These are phyloP conservation scores for Metopia argyrocephala DNA, from an alignment of 2,888 invertebrate genomes.

Conservation along the genomic window DNA sequence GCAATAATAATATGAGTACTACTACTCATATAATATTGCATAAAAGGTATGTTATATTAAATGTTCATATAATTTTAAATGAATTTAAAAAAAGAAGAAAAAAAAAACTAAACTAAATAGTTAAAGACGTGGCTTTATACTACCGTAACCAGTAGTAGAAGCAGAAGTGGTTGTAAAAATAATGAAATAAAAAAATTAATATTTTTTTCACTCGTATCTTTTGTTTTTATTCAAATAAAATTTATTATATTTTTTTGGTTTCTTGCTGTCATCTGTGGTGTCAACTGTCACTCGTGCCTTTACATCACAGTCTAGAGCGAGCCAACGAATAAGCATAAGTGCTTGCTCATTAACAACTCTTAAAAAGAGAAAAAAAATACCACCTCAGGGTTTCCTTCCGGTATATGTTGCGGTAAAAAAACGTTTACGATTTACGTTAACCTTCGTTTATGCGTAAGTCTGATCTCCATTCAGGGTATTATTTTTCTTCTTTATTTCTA, in stretches of 20 bases:
- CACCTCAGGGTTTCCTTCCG: constrained; percentile 62
- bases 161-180: background rate
- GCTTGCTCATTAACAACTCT: constrained; percentile 58
- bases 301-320: constrained; percentile 47
- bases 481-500: background rate
- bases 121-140: constrained; percentile 43
- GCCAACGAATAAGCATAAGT: constrained; percentile 24
- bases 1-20: background rate
- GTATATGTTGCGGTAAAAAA: constrained; percentile 24
- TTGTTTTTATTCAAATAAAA: constrained; percentile 54
- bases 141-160: background rate
- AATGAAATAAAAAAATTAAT: constrained; percentile 7
- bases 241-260: too few relatives aligned
- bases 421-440: constrained; percentile 14
- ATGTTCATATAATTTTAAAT: background rate
- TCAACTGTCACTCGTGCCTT: constrained; percentile 67
- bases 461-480: constrained; percentile 32
- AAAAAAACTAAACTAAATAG: constrained; percentile 26
- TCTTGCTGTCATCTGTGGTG: constrained; percentile 65
- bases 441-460: background rate
- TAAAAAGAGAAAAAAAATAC: constrained; percentile 28
- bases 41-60: background rate
- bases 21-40: background rate
- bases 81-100: background rate
- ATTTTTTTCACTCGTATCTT: constrained; percentile 47